A percentile compares a stretch with the other conserved stretches of the same genome.
Conservation (phyloP, 2,113 vertebrate species). For the Cricetomys ansorgei region DNA sequence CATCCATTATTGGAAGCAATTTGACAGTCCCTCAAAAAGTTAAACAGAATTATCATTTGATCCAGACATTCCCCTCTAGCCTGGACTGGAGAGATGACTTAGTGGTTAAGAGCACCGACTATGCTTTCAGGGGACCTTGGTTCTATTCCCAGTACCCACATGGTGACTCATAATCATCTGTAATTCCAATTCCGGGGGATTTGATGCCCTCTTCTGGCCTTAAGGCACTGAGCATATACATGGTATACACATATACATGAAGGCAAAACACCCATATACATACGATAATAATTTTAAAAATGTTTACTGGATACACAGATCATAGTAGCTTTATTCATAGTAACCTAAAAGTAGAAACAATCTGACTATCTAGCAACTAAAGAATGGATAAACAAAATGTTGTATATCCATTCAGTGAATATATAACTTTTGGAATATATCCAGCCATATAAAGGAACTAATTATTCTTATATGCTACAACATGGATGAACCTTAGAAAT, state of each 20-base stretch:
- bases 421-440: slow-evolving; percentile 31
- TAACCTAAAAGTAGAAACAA: slow-evolving; percentile 46
- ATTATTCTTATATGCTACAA: background rate
- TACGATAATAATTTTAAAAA: background rate
- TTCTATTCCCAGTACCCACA: background rate
- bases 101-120: background rate
- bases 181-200: background rate
- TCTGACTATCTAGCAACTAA: background rate
- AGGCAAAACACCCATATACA: background rate
- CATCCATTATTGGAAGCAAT: slow-evolving; percentile 46
- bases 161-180: background rate
- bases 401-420: background rate
- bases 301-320: background rate
- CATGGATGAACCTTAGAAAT: slow-evolving; percentile 17
- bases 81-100: background rate
- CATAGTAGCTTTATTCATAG: slow-evolving; percentile 34
- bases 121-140: background rate
- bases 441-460: slow-evolving; percentile 44
- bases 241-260: background rate
- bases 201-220: background rate
- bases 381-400: slow-evolving; percentile 36
- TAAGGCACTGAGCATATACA: background rate
- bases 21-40: slow-evolving; percentile 29
- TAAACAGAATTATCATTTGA: slow-evolving; percentile 36
- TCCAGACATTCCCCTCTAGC: background rate